A percentile compares a stretch with the other conserved stretches of the same genome.
These are phyloP conservation scores for Sylvia atricapilla DNA, from an alignment of 2,113 vertebrate species.

Conservation along the genomic window DNA sequence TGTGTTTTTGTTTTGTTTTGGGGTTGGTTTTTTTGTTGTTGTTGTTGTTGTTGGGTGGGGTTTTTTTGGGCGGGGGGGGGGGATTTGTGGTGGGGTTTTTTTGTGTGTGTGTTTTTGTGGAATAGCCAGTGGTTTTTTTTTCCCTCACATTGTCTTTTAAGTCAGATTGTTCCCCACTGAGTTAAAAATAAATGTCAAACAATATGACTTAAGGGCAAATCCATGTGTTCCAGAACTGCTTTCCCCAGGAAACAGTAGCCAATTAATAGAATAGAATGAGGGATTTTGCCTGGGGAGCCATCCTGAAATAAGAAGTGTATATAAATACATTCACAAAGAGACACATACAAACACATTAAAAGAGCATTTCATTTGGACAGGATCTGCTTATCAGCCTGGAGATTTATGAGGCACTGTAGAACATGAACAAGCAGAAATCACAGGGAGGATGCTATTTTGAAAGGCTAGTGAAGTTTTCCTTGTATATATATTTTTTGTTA, in stretches of 20 bases:
- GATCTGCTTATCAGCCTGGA: not conserved
- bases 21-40: not conserved
- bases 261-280: constrained; percentile 43
- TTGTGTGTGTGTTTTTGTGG: too few species aligned
- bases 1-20: not conserved
- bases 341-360: not conserved
- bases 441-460: not conserved
- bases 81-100: too few species aligned
- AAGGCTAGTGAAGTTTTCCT: not conserved
- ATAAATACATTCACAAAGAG: not conserved
- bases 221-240: not conserved
- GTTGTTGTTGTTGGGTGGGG: not conserved
- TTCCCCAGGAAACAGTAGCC: constrained; percentile 10
- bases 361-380: constrained; percentile 39
- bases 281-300: constrained; percentile 24
- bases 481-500: not conserved
- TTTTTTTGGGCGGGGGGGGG: too few species aligned
- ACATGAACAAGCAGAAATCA: not conserved
- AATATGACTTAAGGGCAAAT: not conserved
- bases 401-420: constrained; percentile 3
- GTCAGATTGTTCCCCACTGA: not conserved
- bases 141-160: not conserved
- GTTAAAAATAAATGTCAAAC: constrained; percentile 23
- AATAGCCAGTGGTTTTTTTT: not conserved
- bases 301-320: not conserved